phyloP scores from a whole-genome alignment of 2,888 invertebrate genomes.

The Sesamia inferens region DNA sequence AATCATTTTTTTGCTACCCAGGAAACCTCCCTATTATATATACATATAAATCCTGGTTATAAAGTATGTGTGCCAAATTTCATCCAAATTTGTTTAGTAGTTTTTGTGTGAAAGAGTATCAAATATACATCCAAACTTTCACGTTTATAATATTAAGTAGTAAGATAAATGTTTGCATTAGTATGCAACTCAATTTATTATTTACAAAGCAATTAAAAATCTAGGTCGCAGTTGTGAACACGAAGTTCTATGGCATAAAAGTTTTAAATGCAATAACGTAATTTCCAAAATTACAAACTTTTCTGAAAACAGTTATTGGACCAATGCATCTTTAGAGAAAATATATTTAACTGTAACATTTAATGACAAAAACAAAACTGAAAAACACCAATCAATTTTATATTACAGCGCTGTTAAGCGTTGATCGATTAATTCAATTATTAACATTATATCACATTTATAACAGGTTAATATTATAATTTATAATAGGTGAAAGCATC shows the following conservation, averaged over 20 bases:
- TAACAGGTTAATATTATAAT: too few relatives aligned
- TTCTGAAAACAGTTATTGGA: conserved; percentile 5
- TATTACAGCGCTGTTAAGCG: neutral
- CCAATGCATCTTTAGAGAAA: neutral
- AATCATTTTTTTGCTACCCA: too few relatives aligned
- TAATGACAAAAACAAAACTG: neutral
- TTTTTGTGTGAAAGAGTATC: too few relatives aligned
- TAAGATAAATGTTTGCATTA: conserved; percentile 9
- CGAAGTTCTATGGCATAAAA: conserved; percentile 33
- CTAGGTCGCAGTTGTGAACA: conserved; percentile 23
- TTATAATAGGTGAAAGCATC: too few relatives aligned
- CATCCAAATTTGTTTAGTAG: too few relatives aligned
- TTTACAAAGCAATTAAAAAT: conserved; percentile 41
- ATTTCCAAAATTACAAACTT: conserved; percentile 22
- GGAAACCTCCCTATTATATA: too few relatives aligned
- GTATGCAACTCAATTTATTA: conserved; percentile 33
- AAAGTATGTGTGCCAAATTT: too few relatives aligned
- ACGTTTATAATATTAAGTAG: neutral
- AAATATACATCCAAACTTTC: too few relatives aligned
- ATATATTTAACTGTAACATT: neutral
- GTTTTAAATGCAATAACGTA: conserved; percentile 33
- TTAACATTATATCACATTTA: neutral
- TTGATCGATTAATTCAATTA: neutral
- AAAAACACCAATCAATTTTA: neutral
- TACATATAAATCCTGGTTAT: too few relatives aligned